phyloP scores from a whole-genome alignment of 2,888 invertebrate species.

The Eupithecia tripunctaria region DNA sequence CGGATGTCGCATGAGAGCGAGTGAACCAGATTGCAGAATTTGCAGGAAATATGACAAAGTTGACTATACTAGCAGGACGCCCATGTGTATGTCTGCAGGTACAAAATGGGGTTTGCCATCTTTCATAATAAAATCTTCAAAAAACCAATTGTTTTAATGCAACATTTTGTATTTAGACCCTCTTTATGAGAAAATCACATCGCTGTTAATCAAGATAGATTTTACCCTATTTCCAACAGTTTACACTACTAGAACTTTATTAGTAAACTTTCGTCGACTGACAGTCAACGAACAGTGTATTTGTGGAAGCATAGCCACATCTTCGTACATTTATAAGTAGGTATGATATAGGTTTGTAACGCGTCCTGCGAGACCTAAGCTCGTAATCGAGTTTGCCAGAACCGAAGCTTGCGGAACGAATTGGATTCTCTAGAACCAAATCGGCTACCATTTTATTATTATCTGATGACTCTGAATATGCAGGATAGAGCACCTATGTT shows the following conservation, averaged over 20 bases:
- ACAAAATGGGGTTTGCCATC: not conserved
- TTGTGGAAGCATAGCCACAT: not conserved
- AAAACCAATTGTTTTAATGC: not conserved
- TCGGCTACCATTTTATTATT: conserved; percentile 8
- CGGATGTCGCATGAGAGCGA: conserved; percentile 68
- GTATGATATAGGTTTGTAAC: not conserved
- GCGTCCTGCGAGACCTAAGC: conserved; percentile 56
- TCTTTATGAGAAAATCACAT: not conserved
- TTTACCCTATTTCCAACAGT: not conserved
- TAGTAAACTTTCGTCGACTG: not conserved
- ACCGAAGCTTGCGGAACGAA: conserved; percentile 70
- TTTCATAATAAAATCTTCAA: not conserved
- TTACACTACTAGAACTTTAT: not conserved
- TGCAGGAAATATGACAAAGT: conserved; percentile 16
- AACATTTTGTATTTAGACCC: not conserved
- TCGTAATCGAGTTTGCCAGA: conserved; percentile 60
- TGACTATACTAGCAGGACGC: not conserved
- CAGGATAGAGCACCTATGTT: not conserved
- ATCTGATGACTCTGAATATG: not conserved
- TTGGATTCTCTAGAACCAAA: conserved; percentile 47
- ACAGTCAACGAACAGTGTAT: not conserved
- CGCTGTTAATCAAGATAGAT: not conserved
- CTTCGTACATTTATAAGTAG: not conserved
- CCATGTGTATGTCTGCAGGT: not conserved
- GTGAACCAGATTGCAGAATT: conserved; percentile 44